Percentiles rank a stretch among this genome's conserved stretches.
These are phyloP conservation scores for Zelleria hepariella DNA, from an alignment of 2,888 invertebrate genomes.

Conservation along the genomic window DNA sequence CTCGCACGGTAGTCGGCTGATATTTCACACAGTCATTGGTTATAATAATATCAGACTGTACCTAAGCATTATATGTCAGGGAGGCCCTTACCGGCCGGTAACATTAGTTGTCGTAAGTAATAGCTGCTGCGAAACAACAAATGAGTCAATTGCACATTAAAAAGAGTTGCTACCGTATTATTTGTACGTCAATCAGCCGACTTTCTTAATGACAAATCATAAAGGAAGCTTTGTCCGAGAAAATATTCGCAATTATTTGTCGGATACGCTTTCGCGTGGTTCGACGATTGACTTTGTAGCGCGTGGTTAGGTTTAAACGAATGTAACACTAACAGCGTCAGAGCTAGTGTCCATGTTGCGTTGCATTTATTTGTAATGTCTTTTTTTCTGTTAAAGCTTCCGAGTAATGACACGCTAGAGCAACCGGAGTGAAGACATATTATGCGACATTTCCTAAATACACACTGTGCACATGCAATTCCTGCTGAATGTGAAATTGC, in stretches of 20 bases:
- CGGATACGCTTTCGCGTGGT: constrained; percentile 32
- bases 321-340: constrained; percentile 21
- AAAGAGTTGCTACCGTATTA: constrained; percentile 9
- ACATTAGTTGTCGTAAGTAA: background rate
- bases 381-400: constrained; percentile 23
- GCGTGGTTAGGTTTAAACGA: constrained; percentile 12
- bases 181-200: constrained; percentile 9
- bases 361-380: background rate
- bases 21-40: background rate
- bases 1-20: background rate
- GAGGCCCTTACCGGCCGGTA: background rate
- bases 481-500: too few relatives aligned
- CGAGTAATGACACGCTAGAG: constrained; percentile 38
- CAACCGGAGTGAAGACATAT: constrained; percentile 17
- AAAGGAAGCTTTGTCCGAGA: constrained; percentile 6
- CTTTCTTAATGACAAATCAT: constrained; percentile 12
- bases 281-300: constrained; percentile 22
- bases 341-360: background rate
- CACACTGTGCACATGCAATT: constrained; percentile 29
- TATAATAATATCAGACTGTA: background rate
- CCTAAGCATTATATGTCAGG: background rate
- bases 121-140: background rate
- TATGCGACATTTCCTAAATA: background rate
- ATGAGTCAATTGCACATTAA: constrained; percentile 1
- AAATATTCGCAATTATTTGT: constrained; percentile 12